These are phyloP conservation scores for Acomys russatus DNA, from an alignment of 2,797 vertebrate genomes.

Conservation along the genomic window DNA sequence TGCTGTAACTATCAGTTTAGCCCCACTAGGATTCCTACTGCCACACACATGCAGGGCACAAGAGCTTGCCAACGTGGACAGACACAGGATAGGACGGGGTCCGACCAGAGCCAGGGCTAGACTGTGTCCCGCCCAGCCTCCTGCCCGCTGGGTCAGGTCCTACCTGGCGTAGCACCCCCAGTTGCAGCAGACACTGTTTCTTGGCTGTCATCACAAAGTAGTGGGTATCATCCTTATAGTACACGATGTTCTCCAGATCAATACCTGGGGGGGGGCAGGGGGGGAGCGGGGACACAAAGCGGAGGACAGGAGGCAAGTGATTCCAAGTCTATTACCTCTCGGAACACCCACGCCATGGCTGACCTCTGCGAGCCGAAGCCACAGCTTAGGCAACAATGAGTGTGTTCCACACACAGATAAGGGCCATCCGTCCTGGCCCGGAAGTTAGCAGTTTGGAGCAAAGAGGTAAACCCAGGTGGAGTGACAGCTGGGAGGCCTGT, in stretches of 20 bases:
- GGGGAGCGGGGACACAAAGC: neutral
- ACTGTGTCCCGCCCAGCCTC: neutral
- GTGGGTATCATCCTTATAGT: slow-evolving; percentile 98
- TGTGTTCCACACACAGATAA: neutral
- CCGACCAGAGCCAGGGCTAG: too few relatives aligned
- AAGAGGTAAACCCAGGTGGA: neutral
- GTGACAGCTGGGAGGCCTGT: slow-evolving; percentile 25
- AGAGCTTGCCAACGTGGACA: neutral
- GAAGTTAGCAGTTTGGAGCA: neutral
- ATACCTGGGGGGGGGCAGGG: slow-evolving; percentile 90
- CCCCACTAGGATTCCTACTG: neutral
- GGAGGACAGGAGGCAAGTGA: neutral
- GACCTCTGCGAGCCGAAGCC: neutral
- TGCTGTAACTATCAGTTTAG: neutral
- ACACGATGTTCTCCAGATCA: slow-evolving; percentile 98
- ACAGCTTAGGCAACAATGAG: neutral
- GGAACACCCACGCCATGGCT: neutral
- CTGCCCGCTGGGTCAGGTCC: fast-evolving
- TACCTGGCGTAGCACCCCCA: slow-evolving; percentile 96
- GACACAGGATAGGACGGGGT: neutral
- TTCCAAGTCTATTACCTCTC: neutral
- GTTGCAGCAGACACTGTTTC: slow-evolving; percentile 95
- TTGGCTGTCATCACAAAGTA: slow-evolving; percentile 99
- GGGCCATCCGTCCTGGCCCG: slow-evolving; percentile 17
- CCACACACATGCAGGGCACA: neutral